Evolutionary conservation across 2,797 vertebrate genomes (phyloP).

Genomic region (Pipistrellus kuhlii): DNA sequence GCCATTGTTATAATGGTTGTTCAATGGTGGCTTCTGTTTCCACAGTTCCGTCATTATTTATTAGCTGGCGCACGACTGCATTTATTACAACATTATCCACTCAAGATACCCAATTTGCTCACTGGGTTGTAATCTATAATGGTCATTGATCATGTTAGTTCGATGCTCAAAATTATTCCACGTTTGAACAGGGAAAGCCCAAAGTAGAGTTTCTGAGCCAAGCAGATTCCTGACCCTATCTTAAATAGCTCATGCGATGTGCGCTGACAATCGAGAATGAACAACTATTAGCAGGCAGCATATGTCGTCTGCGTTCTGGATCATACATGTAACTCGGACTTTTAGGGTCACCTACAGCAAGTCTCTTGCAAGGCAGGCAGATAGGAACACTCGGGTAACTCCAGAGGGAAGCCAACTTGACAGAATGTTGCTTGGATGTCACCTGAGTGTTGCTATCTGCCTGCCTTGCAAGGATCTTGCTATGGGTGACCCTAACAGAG

Average conservation of each 20-base stretch:
- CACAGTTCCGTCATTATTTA: not conserved
- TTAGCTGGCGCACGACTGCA: not conserved
- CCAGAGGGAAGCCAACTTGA: not conserved
- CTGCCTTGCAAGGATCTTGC: too few relatives aligned
- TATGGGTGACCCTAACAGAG: not conserved
- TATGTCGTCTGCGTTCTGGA: not conserved
- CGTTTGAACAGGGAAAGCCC: not conserved
- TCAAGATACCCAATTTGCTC: conserved; percentile 11
- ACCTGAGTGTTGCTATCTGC: too few relatives aligned
- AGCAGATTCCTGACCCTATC: not conserved
- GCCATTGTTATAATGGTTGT: not conserved
- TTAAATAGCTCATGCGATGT: not conserved
- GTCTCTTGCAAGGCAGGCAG: not conserved
- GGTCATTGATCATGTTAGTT: conserved; percentile 31
- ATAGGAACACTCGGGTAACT: not conserved
- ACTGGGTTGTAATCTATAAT: not conserved
- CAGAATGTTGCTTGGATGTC: not conserved
- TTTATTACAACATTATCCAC: not conserved
- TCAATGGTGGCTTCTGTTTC: not conserved
- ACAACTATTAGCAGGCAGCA: not conserved
- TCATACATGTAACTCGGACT: not conserved
- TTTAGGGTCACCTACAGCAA: not conserved
- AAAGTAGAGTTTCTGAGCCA: conserved; percentile 17
- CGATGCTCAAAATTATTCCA: conserved; percentile 1
- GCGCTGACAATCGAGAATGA: not conserved